Evolutionary conservation across 1,140 invertebrate species (phyloP), one percentile per base, ranked within the genome.

Genomic region (Triops cancriformis): DNA sequence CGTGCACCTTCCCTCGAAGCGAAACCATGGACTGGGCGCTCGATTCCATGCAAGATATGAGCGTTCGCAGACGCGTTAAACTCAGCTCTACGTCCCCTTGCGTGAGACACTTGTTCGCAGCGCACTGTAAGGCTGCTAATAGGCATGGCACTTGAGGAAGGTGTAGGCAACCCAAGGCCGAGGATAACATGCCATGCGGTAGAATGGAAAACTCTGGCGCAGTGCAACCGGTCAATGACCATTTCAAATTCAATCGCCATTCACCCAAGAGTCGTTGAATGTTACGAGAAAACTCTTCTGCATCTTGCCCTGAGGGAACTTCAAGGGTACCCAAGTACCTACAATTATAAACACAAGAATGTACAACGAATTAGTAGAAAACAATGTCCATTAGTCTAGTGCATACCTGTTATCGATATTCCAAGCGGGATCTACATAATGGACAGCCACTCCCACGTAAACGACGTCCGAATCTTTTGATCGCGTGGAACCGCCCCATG

Each of bases 81-180:
- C 51, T 64, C 14, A 64, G 6, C 18, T 64, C 51, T 14, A 64
- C 51, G 23, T 64, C 51, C 23, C 3, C 18, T 23, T 64, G 51
- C 14, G 51, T 64, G 51, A 76, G 42, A n/a, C 41, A 51, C 72
- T 77, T 76, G 28, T 76, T 77, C n/a, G 78, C 72, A 72, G 78
- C 78, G 9, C 42, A 73, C 76, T 79, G 78, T 11, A 79, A 72
- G 41, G 78, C 78, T 73, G 78, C 74, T 64, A 73, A 42, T 51
- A 79, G 27, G 51, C 78, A 79, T 7, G 76, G 76, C 10, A 79
- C 75, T 26, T 76, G 78, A 26, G 78, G 78, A 45, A 79, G 64
- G 28, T 79, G 78, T 26, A 79, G 42, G 12, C 72, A 37, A 73
- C 27, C 7, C n/a, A 79, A 28, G 5, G 78, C 78, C 11, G 26